Percentiles rank a stretch among this genome's conserved stretches.
These are phyloP conservation scores for Montipora sp. DNA, from an alignment of 64 coral and sea anemone genomes.

Conservation along the genomic window DNA sequence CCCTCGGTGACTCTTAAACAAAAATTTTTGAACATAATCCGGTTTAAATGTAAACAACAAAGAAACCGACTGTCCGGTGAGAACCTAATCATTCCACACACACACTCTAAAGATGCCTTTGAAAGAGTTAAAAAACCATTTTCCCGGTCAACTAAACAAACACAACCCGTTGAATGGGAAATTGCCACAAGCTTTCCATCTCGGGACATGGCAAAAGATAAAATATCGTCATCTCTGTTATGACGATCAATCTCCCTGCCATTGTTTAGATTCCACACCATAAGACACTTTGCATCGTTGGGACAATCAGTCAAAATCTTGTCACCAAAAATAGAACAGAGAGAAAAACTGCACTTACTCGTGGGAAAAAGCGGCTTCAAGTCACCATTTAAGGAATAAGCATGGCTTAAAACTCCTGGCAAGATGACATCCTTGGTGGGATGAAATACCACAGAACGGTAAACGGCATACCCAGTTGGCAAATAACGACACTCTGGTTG, in stretches of 20 bases:
- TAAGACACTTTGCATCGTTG: not conserved
- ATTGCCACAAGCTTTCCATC: too few relatives aligned
- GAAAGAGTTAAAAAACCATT: too few relatives aligned
- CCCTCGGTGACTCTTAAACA: not conserved
- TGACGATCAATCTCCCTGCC: not conserved
- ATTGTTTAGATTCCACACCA: not conserved
- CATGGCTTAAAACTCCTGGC: not conserved
- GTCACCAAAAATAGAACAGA: not conserved
- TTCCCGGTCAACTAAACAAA: too few relatives aligned
- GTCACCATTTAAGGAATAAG: not conserved
- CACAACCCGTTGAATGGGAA: too few relatives aligned
- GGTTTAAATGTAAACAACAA: too few relatives aligned
- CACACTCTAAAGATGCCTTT: too few relatives aligned
- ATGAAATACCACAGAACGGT: conserved; percentile 26
- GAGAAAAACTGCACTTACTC: not conserved
- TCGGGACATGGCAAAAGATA: too few relatives aligned
- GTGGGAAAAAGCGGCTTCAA: not conserved
- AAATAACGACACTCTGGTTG: too few relatives aligned
- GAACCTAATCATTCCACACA: too few relatives aligned
- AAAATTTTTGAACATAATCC: not conserved
- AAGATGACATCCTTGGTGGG: not conserved
- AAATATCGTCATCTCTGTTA: too few relatives aligned
- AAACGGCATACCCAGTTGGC: too few relatives aligned
- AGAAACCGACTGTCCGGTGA: too few relatives aligned
- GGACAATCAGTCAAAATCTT: not conserved